Evolutionary conservation across 2,797 vertebrate species (phyloP), one percentile per base, ranked within the genome.

Genomic region (Aratinga solstitialis): DNA sequence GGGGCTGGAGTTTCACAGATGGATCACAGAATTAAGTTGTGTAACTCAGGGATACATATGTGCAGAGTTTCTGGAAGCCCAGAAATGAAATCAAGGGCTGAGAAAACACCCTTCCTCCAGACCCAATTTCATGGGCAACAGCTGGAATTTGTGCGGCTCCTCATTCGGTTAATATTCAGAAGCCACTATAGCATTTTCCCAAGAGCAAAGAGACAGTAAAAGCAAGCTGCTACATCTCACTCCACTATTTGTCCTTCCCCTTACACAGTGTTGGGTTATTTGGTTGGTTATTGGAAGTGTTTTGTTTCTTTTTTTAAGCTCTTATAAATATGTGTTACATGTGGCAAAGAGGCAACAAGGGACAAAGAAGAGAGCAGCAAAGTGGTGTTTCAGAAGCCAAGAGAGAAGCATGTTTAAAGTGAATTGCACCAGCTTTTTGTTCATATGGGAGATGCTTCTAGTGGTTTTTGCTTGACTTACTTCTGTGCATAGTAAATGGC

Each of bases 91-190:
- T 16, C 0, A 0, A 48, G 62, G 81, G 77, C 84, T 80, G 77
- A 93, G 91, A 77, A 94, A 94, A 90, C 61, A 72, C 81, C 54
- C 50, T 2, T 87, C n/a, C 83, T 80, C 68, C 81, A 77, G 84
- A 80, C 42, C 42, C 30, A 66, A 7, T 32, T 34, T 36, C 72
- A 36, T 0, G 16, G 84, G 88, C 88, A 95, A 81, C 93, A 95
- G 85, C 92, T 95, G 96, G 93, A 96, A 90, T 93, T 96, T 95
- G 73, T 86, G 87, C 9, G 48, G 92, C 76, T 96, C 79, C 65
- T 95, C 95, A 85, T 97, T 96, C 91, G 81, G 38, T 95, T 96
- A 95, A 94, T 95, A 95, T 95, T 95, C 89, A 86, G 84, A 86
- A 93, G 82, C 85, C 71, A 43, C 87, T 86, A 15, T n/a, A 66